Conservation (phyloP, 2,797 vertebrate species). For the Aplochiton taeniatus region DNA sequence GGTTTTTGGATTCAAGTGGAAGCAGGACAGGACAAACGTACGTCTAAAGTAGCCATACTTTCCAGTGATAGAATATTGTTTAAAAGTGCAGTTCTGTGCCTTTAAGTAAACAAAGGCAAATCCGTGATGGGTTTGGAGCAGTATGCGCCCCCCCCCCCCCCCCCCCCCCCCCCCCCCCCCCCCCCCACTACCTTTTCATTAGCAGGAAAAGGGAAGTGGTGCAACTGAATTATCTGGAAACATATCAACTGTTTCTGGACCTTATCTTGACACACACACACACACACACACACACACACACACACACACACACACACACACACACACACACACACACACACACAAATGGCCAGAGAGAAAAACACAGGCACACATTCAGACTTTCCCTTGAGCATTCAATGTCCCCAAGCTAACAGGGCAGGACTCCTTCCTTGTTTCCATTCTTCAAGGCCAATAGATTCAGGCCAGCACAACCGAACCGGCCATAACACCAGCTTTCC, state of each 20-base stretch:
- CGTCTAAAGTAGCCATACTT: no score
- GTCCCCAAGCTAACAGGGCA: no score
- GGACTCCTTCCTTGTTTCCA: no score
- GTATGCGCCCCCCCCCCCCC: neutral
- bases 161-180: neutral
- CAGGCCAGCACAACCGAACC: no score
- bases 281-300: neutral
- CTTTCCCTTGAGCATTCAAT: neutral
- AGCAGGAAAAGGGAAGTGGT: slow-evolving; percentile 32
- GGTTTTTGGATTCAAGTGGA: no score
- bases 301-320: neutral
- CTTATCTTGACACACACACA: neutral
- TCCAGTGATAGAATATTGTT: no score
- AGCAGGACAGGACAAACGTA: no score
- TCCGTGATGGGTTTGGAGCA: neutral
- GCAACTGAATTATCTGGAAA: neutral
- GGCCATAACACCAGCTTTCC: no score
- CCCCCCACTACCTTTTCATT: neutral
- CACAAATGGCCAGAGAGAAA: neutral
- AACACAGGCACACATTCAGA: neutral
- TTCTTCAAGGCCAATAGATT: no score
- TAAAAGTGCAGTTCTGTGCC: no score
- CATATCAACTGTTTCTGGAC: neutral
- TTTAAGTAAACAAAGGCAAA: neutral
- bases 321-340: neutral